Evolutionary conservation across 2,113 vertebrate genomes (phyloP), one percentile per base, ranked within the genome.

Genomic region (Chaetodon auriga): DNA sequence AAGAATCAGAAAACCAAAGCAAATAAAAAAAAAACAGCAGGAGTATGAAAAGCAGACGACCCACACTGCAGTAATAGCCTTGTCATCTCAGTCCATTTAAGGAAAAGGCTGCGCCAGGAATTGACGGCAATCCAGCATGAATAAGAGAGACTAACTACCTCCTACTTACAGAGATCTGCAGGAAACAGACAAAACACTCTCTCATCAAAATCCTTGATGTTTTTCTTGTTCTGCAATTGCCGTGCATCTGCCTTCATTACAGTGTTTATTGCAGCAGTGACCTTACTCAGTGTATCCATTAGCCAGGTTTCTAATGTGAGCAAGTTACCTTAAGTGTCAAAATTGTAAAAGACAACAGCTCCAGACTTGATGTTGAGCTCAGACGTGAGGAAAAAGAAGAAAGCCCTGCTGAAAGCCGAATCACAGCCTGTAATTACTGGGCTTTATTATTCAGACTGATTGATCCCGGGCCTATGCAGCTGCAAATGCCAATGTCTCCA

Each of bases 371-470:
- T 64, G 88, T 66, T 35, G 69, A 75, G 57, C n/a, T 78, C 41
- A 68, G 68, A 84, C 55, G 73, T 16, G 76, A 75, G 75, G 71
- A 55, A n/a, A 53, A 61, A 60, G 58, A 75, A 58, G 69, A 85
- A 63, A 68, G 53, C 41, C 5, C 8, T 11, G 41, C 69, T 82
- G 66, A 79, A 81, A 84, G 60, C 68, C 14, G 82, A 88, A 85
- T 84, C 88, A 65, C 85, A 90, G 80, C 66, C 84, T 93, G 45
- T 92, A 92, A 94, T 94, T 92, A 88, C 89, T 25, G 35, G 41
- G 82, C 89, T 90, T 90, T 88, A 90, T 94, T 88, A 80, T 94
- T 85, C 90, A 87, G 68, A 89, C 84, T 79, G 91, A 95, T 92
- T 93, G 92, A 95, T 94, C 87, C 61, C 21, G 54, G 88, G 86